Conservation (phyloP, 2,888 invertebrate genomes). For the Acanthoscelides obtectus region DNA sequence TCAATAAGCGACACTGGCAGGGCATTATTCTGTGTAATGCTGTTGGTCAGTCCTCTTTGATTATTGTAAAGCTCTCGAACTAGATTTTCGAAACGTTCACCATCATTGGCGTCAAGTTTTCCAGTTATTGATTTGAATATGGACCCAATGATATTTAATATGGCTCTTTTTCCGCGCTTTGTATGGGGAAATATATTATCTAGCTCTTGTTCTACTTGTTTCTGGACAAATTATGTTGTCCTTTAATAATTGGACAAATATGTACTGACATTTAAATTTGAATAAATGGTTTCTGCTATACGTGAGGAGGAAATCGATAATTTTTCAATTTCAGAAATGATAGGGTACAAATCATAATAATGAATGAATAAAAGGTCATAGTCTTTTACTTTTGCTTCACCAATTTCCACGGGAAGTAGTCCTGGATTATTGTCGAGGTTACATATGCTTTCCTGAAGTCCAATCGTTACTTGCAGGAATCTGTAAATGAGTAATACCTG, state of each 20-base stretch:
- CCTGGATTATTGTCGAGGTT: conserved; percentile 1
- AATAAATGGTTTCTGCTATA: too few relatives aligned
- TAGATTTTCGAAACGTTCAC: not conserved
- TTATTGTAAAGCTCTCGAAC: conserved; percentile 1
- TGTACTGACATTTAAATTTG: too few relatives aligned
- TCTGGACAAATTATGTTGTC: too few relatives aligned
- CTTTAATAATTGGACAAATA: too few relatives aligned
- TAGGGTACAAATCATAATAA: not conserved
- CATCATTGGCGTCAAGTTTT: conserved; percentile 1
- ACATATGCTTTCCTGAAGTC: too few relatives aligned
- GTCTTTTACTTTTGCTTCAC: not conserved
- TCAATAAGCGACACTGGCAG: not conserved
- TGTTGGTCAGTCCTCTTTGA: not conserved
- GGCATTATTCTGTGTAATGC: not conserved
- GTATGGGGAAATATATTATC: too few relatives aligned
- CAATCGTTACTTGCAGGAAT: too few relatives aligned
- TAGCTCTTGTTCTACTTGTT: too few relatives aligned
- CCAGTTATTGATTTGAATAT: not conserved
- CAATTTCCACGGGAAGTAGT: not conserved
- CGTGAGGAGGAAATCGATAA: too few relatives aligned
- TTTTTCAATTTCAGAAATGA: too few relatives aligned
- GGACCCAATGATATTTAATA: not conserved
- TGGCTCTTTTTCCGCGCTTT: not conserved
- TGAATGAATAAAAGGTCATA: not conserved
- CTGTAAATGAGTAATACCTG: too few relatives aligned